phyloP scores from a whole-genome alignment of 2,113 vertebrate genomes.

The Aramus guarauna region DNA sequence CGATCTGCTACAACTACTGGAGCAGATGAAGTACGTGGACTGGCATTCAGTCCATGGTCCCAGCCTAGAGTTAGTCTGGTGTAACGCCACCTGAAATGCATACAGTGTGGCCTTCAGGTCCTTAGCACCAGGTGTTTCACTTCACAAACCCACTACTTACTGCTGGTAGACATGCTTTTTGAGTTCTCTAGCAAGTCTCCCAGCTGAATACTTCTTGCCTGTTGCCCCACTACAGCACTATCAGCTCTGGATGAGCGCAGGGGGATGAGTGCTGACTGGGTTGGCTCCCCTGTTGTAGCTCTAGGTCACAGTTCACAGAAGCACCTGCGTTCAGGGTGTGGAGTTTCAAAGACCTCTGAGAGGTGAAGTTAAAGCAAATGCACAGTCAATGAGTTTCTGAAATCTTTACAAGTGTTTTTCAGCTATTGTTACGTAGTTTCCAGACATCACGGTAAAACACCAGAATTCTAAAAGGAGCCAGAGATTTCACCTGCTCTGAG shows the following conservation, averaged over 20 bases:
- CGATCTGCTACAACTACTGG: neutral
- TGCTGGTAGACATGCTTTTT: neutral
- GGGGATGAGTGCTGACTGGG: neutral
- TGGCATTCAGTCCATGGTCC: neutral
- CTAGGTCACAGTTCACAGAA: neutral
- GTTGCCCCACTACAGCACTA: neutral
- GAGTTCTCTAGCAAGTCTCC: neutral
- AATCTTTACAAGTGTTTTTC: neutral
- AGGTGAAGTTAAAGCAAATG: neutral
- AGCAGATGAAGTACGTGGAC: neutral
- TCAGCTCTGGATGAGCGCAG: neutral
- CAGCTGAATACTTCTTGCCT: neutral
- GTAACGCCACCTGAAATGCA: neutral
- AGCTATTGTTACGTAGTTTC: neutral
- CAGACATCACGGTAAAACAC: neutral
- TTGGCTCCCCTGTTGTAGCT: neutral
- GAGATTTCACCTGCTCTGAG: neutral
- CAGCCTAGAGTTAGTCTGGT: neutral
- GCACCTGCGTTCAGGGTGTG: neutral
- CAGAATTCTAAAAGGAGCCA: neutral
- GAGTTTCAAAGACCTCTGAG: neutral
- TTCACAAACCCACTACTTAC: neutral
- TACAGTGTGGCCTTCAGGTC: neutral
- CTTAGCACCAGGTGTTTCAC: neutral
- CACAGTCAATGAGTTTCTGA: neutral